phyloP scores from a whole-genome alignment of 2,797 vertebrate genomes.

The Pelochelys cantorii region DNA sequence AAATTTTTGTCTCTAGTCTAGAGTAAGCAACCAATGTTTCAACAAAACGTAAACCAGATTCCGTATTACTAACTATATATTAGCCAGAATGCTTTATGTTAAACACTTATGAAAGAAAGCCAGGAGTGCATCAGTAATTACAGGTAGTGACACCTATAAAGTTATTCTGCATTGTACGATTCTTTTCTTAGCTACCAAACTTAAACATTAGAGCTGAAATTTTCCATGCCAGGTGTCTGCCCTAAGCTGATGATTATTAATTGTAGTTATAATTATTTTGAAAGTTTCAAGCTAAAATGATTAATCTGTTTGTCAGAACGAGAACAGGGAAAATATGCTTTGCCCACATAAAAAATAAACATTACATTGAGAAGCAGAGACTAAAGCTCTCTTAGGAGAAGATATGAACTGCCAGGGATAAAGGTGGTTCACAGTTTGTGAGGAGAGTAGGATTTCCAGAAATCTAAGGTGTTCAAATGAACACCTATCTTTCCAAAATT shows the following conservation, averaged over 20 bases:
- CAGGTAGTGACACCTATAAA: neutral
- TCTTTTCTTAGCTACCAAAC: neutral
- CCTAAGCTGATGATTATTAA: neutral
- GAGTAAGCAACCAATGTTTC: neutral
- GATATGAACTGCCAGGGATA: neutral
- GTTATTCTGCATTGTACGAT: neutral
- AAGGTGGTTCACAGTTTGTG: neutral
- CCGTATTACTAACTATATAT: neutral
- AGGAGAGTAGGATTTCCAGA: too few species aligned
- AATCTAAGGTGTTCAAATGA: too few species aligned
- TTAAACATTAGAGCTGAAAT: neutral
- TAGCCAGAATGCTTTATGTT: neutral
- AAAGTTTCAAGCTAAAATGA: neutral
- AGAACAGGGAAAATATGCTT: neutral
- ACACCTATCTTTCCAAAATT: too few species aligned
- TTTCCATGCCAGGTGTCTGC: neutral
- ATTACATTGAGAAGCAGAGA: neutral
- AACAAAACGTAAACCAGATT: neutral
- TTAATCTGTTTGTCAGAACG: neutral
- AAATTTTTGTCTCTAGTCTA: neutral
- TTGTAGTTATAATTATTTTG: neutral
- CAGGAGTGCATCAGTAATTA: neutral
- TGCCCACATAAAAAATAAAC: neutral
- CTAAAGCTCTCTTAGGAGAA: neutral
- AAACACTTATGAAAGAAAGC: neutral